Evolutionary conservation across 2,797 vertebrate species (phyloP).

Genomic region (Zalophus californianus): DNA sequence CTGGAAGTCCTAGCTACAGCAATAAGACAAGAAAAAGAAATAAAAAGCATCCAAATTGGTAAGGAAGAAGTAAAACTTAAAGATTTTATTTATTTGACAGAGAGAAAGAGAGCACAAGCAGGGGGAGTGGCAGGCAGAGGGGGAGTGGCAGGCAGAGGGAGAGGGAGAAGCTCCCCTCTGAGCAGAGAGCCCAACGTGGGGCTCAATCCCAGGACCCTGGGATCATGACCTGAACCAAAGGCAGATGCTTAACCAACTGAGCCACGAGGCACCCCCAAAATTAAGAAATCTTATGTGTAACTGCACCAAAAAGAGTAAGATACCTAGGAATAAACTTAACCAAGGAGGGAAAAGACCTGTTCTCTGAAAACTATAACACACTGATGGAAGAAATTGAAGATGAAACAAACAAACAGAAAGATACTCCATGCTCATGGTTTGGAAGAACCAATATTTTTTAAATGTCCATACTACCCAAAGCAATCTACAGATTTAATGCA

Average conservation of each 20-base stretch:
- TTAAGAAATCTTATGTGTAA: background rate
- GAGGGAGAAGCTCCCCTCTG: too few species aligned
- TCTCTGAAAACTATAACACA: background rate
- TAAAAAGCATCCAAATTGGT: background rate
- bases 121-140: too few species aligned
- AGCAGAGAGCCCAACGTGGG: too few species aligned
- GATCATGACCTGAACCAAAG: too few species aligned
- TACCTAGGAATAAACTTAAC: background rate
- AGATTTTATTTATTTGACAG: too few species aligned
- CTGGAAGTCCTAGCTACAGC: background rate
- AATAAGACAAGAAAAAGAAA: background rate
- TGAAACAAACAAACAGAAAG: background rate
- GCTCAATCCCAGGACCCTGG: too few species aligned
- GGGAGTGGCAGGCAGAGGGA: too few species aligned
- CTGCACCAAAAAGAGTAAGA: background rate
- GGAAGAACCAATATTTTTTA: background rate
- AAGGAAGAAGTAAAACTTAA: background rate
- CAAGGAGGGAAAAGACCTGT: background rate
- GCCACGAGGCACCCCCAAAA: background rate
- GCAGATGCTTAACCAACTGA: too few species aligned
- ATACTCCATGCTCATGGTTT: background rate
- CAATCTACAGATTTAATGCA: background rate
- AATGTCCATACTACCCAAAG: background rate
- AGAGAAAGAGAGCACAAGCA: too few species aligned
- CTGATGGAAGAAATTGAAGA: background rate